Evolutionary conservation across 1,140 invertebrate genomes (phyloP), one percentile per base, ranked within the genome.

Genomic region (Globodera rostochiensis): DNA sequence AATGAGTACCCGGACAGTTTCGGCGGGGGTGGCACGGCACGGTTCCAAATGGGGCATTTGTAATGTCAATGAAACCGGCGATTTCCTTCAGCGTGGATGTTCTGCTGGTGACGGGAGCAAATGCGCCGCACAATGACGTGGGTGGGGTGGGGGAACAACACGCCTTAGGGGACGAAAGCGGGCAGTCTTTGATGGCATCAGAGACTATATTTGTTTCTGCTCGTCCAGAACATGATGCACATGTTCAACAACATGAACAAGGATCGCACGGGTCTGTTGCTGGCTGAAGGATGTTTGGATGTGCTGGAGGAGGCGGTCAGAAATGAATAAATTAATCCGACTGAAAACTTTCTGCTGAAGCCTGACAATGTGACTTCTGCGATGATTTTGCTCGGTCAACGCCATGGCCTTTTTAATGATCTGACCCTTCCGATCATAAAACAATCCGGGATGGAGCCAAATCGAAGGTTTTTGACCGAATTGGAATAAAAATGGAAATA

Each of bases 41-140:
- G 50, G 50, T 7, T 0, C 50, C 50, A 6, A 53, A 7, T 53
- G 25, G 25, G 25, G 25, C 25, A 25, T 25, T 25, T 25, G 25
- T 25, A 53, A 9, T 53, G 7, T 3, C 50, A 53, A 13, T 53
- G 50, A 13, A 13, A 4, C 50, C 50, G 7, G 50, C 7, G 50
- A 53, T 13, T 50, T 7, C 11, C 50, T 93, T 88, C 93, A 76
- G 93, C 84, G 92, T 94, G 6, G 94, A 95, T 90, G 93, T 94
- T 66, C 92, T 96, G 79, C 92, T 96, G 80, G 93, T 96, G 74
- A 94, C 94, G 67, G 95, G 95, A 75, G 92, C 93, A 85, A 93
- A 94, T 73, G 94, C 94, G 25, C 94, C 94, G n/a, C 95, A 95
- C 91, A 92, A 93, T 8, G 53, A 78, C 45, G 74, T 76, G 57